These are phyloP conservation scores for Pimpla rufipes DNA, from an alignment of 2,888 invertebrate species.

Conservation along the genomic window DNA sequence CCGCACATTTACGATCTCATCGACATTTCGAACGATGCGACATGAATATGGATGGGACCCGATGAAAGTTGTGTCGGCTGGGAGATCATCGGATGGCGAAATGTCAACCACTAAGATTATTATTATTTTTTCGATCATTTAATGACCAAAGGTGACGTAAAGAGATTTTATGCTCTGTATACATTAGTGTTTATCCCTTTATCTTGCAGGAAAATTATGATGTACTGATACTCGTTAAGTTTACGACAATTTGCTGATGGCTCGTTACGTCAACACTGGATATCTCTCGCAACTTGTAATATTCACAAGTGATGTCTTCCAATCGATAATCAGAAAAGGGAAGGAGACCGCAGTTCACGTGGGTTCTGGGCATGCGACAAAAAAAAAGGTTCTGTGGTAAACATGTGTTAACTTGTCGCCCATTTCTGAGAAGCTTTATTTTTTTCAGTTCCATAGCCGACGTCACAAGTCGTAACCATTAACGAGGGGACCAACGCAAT, in stretches of 20 bases:
- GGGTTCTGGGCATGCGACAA: not conserved
- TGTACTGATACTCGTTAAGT: not conserved
- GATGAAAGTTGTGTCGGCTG: conserved; percentile 26
- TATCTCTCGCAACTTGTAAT: not conserved
- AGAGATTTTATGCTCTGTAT: not conserved
- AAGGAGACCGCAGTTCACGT: not conserved
- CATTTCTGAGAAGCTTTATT: not conserved
- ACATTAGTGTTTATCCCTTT: not conserved
- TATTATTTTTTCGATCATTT: not conserved
- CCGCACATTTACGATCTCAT: not conserved
- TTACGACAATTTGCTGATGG: not conserved
- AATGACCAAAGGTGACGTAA: not conserved
- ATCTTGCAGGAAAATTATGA: not conserved
- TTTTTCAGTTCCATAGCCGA: conserved; percentile 32
- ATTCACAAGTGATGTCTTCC: not conserved
- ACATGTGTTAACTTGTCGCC: conserved; percentile 1
- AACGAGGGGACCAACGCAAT: conserved; percentile 46
- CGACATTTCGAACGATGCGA: not conserved
- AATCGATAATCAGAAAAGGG: not conserved
- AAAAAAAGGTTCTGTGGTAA: not conserved
- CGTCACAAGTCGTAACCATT: conserved; percentile 34
- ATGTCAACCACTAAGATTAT: conserved; percentile 42
- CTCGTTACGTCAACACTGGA: not conserved
- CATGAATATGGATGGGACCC: conserved; percentile 25
- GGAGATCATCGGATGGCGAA: conserved; percentile 6